phyloP scores from a whole-genome alignment of 2,113 vertebrate genomes.

The Gobiocypris rarus region DNA sequence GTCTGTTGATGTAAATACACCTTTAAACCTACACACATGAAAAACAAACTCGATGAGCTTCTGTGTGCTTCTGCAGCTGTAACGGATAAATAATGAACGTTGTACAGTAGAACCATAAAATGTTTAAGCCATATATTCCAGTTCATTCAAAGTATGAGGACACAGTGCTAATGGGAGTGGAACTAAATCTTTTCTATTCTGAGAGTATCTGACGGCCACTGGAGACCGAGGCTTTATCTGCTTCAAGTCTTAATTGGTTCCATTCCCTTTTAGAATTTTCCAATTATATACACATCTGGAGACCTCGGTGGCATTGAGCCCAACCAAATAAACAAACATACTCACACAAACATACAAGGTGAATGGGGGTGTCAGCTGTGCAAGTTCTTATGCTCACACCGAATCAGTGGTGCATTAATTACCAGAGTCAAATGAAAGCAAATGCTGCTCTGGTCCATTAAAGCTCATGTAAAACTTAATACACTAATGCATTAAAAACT shows the following conservation, averaged over 20 bases:
- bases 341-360: slow-evolving; percentile 7
- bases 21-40: not conserved
- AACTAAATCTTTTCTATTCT: not conserved
- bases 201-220: not conserved
- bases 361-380: slow-evolving; percentile 16
- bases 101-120: not conserved
- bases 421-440: slow-evolving; percentile 6
- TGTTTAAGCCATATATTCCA: not conserved
- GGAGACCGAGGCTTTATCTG: slow-evolving; percentile 42
- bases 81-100: not conserved
- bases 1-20: slow-evolving; percentile 13
- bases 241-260: slow-evolving; percentile 46
- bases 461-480: not conserved
- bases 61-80: not conserved
- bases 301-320: slow-evolving; percentile 21
- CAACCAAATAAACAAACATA: slow-evolving; percentile 16
- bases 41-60: not conserved
- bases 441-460: not conserved
- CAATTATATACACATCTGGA: slow-evolving; percentile 64
- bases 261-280: slow-evolving; percentile 54
- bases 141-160: not conserved
- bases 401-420: slow-evolving; percentile 15
- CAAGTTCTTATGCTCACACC: slow-evolving; percentile 11
- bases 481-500: slow-evolving; percentile 6
- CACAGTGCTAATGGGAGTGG: not conserved